Conservation (phyloP, 2,113 vertebrate species). For the Oxyura jamaicensis region DNA sequence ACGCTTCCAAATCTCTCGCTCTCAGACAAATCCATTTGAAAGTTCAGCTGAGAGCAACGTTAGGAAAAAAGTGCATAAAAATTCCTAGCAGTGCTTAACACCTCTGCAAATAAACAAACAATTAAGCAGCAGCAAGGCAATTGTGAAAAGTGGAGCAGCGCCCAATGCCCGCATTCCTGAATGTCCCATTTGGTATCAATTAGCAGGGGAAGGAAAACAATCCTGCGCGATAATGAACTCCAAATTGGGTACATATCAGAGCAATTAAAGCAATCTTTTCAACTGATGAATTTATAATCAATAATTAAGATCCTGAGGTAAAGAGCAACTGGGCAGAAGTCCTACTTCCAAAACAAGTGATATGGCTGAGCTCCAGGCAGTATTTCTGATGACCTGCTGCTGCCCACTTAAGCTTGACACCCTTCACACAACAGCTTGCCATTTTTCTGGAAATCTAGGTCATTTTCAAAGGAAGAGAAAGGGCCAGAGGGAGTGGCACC, state of each 20-base stretch:
- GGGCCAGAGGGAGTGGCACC: background rate
- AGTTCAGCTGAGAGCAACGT: background rate
- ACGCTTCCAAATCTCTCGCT: background rate
- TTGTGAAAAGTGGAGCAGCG: background rate
- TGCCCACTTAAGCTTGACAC: background rate
- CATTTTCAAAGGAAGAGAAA: background rate
- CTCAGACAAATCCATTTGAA: background rate
- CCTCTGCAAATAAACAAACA: slow-evolving; percentile 59
- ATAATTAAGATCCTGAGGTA: slow-evolving; percentile 75
- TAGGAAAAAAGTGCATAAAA: slow-evolving; percentile 3
- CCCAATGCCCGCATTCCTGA: slow-evolving; percentile 20
- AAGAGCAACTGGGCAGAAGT: slow-evolving; percentile 61
- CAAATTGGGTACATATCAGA: slow-evolving; percentile 74
- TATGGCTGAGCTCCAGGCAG: slow-evolving; percentile 3
- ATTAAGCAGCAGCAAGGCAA: slow-evolving; percentile 3
- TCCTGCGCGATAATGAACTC: slow-evolving; percentile 68
- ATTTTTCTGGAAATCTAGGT: slow-evolving; percentile 3
- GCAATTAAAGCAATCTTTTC: slow-evolving; percentile 69
- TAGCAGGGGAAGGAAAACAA: slow-evolving; percentile 72
- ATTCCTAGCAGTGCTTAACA: background rate
- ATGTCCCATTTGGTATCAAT: slow-evolving; percentile 66
- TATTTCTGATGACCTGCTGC: slow-evolving; percentile 20
- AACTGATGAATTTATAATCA: slow-evolving; percentile 76
- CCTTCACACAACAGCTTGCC: background rate
- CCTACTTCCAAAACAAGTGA: slow-evolving; percentile 38